Percentiles rank a stretch among this genome's conserved stretches.
phyloP scores from a whole-genome alignment of 2,797 vertebrate species.

The Orestias chungarensis region DNA sequence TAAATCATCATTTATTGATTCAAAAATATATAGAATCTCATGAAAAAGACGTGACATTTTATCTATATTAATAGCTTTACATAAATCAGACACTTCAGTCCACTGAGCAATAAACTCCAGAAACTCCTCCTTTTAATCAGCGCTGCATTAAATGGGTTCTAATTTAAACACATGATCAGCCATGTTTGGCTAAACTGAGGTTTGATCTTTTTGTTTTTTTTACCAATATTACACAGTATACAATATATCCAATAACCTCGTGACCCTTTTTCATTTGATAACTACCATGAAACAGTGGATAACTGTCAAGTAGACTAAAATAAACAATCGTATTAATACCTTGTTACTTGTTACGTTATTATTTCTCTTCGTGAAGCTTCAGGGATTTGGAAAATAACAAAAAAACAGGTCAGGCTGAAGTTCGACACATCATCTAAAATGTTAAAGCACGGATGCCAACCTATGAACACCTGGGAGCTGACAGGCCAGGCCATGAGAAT shows the following conservation, averaged over 20 bases:
- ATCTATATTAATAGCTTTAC: slow-evolving; percentile 28
- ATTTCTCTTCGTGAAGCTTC: no score
- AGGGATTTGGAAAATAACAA: neutral
- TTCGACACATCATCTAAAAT: no score
- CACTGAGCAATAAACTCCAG: slow-evolving; percentile 1
- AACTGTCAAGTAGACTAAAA: neutral
- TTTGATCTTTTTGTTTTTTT: neutral
- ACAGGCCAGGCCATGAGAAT: no score
- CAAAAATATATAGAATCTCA: slow-evolving; percentile 7
- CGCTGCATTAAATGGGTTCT: slow-evolving; percentile 10
- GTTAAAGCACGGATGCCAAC: no score
- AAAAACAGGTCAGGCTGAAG: neutral
- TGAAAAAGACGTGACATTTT: slow-evolving; percentile 15
- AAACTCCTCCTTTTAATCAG: slow-evolving; percentile 6
- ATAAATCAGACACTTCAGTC: neutral
- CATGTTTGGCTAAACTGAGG: neutral
- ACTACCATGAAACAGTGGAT: neutral
- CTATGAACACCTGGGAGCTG: no score
- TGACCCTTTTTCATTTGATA: neutral
- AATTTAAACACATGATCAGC: neutral
- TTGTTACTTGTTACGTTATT: no score
- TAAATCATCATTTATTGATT: slow-evolving; percentile 20
- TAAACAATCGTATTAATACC: no score
- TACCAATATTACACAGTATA: neutral
- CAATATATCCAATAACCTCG: neutral